phyloP scores from a whole-genome alignment of 2,888 invertebrate species.

The Agriopis leucophaearia region DNA sequence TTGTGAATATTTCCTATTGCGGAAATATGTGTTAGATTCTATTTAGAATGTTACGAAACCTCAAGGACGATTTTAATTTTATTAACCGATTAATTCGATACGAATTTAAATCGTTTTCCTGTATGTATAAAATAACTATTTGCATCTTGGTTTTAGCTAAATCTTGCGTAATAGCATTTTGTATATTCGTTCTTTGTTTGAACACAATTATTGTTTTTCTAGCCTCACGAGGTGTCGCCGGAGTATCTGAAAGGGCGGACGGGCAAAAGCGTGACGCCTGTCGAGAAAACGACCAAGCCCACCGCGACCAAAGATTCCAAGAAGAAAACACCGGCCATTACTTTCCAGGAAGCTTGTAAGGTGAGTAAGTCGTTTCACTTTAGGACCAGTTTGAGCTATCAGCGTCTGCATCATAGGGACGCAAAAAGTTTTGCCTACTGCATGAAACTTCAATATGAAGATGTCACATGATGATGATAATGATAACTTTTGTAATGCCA shows the following conservation, averaged over 20 bases:
- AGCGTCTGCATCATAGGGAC: too few species aligned
- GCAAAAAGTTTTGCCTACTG: too few species aligned
- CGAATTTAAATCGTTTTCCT: slow-evolving; percentile 14
- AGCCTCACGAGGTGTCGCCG: slow-evolving; percentile 83
- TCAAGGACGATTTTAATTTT: slow-evolving; percentile 22
- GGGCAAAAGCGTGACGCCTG: slow-evolving; percentile 64
- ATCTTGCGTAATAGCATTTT: slow-evolving; percentile 9
- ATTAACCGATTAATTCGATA: slow-evolving; percentile 10
- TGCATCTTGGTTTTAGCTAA: slow-evolving; percentile 13
- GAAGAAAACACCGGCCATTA: slow-evolving; percentile 66
- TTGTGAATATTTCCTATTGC: slow-evolving; percentile 6
- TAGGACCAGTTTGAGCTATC: too few species aligned
- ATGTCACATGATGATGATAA: too few species aligned
- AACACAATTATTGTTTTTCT: slow-evolving; percentile 32
- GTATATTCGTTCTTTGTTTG: neutral
- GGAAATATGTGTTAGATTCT: neutral
- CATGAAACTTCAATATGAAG: too few species aligned
- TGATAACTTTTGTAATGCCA: too few species aligned
- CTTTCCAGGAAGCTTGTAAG: slow-evolving; percentile 70
- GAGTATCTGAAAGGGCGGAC: slow-evolving; percentile 79
- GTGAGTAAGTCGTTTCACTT: slow-evolving; percentile 50
- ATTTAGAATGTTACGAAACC: slow-evolving; percentile 7
- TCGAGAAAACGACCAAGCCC: slow-evolving; percentile 59
- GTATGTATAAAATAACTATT: slow-evolving; percentile 11
- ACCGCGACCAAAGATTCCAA: slow-evolving; percentile 63